Percentiles rank a stretch among this genome's conserved stretches.
phyloP scores from a whole-genome alignment of 2,113 vertebrate species.

The Pan paniscus region DNA sequence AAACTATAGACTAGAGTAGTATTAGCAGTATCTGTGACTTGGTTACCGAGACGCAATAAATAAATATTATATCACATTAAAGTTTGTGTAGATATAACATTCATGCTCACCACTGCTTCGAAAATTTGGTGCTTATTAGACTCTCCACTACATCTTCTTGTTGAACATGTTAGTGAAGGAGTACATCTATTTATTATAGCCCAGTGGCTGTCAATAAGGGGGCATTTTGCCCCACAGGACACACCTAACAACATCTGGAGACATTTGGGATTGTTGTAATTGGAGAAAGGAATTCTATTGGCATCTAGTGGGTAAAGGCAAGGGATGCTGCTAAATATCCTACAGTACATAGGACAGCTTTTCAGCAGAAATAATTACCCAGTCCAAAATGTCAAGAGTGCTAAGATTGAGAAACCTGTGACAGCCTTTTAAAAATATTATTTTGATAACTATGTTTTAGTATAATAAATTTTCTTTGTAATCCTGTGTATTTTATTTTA shows the following conservation, averaged over 20 bases:
- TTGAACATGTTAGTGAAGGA: not conserved
- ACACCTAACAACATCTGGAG: not conserved
- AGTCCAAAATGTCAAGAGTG: not conserved
- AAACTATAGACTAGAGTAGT: not conserved
- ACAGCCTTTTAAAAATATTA: not conserved
- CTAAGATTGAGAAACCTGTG: not conserved
- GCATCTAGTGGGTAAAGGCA: not conserved
- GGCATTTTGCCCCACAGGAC: not conserved
- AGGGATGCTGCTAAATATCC: not conserved
- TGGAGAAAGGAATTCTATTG: not conserved
- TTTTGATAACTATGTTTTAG: not conserved
- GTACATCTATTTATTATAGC: not conserved
- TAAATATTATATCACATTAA: not conserved
- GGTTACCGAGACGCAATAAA: not conserved
- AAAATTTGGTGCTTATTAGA: not conserved
- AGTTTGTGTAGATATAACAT: not conserved
- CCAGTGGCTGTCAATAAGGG: not conserved
- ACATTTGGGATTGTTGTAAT: not conserved
- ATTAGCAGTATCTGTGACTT: not conserved
- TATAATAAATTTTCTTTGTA: not conserved
- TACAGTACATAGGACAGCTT: not conserved
- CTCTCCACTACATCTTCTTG: not conserved
- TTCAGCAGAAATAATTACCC: not conserved
- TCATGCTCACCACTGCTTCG: not conserved
- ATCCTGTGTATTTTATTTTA: not conserved